These are phyloP conservation scores for Meda fulgida DNA, from an alignment of 2,797 vertebrate genomes.

Conservation along the genomic window DNA sequence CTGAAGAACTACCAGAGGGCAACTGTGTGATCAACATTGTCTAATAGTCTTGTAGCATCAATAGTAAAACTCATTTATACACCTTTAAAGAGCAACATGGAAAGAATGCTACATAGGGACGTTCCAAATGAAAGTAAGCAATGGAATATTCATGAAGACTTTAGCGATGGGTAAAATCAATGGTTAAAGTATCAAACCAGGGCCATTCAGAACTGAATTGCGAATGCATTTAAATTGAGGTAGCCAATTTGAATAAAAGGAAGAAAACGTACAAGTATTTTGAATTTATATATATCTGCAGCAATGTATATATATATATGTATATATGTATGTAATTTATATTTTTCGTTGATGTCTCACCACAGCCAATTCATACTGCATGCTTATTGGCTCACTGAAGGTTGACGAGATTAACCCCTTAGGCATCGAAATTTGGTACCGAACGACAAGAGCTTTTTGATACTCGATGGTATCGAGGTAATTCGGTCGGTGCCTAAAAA, in stretches of 20 bases:
- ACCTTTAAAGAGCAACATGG: neutral
- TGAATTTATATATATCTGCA: too few species aligned
- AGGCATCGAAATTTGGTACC: too few species aligned
- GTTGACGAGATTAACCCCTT: too few species aligned
- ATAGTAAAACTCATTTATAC: constrained; percentile 15
- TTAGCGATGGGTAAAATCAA: neutral
- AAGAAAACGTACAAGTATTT: too few species aligned
- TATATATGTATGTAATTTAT: too few species aligned
- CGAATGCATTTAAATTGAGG: neutral
- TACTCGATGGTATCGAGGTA: too few species aligned
- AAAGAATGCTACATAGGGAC: neutral
- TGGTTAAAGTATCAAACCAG: neutral
- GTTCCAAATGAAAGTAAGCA: neutral
- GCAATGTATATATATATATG: too few species aligned
- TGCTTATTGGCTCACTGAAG: too few species aligned
- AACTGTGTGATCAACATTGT: constrained; percentile 4
- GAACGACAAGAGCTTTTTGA: too few species aligned
- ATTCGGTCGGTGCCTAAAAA: too few species aligned
- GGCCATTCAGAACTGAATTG: neutral
- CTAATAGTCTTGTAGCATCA: constrained; percentile 11
- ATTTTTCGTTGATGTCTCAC: too few species aligned
- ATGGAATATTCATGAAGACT: neutral
- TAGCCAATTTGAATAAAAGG: neutral
- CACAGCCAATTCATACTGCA: too few species aligned
- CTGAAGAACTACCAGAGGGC: neutral